Conservation (phyloP, 2,113 vertebrate genomes). For the Microtus oregoni region DNA sequence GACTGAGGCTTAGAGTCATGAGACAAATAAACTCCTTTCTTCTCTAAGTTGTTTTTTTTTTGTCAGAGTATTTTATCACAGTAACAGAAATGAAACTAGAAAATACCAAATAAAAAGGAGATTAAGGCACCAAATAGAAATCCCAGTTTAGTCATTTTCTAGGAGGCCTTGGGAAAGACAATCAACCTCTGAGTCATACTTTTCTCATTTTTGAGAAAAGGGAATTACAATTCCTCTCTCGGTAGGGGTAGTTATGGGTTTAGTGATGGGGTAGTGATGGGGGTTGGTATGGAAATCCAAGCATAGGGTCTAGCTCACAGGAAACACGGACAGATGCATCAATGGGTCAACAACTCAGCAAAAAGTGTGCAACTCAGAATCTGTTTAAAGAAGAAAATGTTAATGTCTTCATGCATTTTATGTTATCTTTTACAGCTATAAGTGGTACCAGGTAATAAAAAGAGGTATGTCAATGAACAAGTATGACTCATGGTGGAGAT, state of each 20-base stretch:
- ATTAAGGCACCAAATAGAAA: background rate
- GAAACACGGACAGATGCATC: background rate
- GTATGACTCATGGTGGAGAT: conserved; percentile 61
- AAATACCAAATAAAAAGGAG: background rate
- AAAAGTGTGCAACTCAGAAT: background rate
- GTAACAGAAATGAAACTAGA: background rate
- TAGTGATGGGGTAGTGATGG: background rate
- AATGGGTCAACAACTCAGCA: background rate
- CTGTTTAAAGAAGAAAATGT: conserved; percentile 8
- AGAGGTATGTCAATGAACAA: conserved; percentile 39
- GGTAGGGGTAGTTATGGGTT: background rate
- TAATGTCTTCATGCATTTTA: background rate
- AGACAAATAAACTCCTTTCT: background rate
- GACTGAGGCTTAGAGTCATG: background rate
- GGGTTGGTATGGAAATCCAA: background rate
- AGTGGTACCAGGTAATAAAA: conserved; percentile 60
- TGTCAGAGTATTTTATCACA: background rate
- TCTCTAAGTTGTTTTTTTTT: background rate
- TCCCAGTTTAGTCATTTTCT: background rate
- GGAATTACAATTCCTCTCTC: background rate
- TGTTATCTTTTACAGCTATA: conserved; percentile 45
- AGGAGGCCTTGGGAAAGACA: background rate
- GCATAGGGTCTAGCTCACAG: background rate
- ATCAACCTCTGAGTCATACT: background rate
- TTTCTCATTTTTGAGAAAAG: conserved; percentile 30